Conservation (phyloP, 2,888 invertebrate species). For the Microctonus aethiopoides region DNA sequence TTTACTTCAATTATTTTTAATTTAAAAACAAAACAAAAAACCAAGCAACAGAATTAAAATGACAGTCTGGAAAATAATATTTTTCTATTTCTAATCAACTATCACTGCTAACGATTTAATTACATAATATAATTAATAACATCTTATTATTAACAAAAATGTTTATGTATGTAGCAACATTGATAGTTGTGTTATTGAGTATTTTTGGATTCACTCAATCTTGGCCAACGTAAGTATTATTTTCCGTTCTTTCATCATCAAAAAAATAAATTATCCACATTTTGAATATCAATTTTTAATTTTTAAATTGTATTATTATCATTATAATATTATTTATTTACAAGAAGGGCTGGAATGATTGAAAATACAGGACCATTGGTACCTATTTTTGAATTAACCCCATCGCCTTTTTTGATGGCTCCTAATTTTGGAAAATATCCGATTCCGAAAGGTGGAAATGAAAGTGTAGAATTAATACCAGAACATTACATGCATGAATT, state of each 20-base stretch:
- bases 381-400: neutral
- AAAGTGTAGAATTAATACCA: neutral
- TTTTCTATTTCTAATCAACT: neutral
- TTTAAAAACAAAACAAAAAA: neutral
- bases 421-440: neutral
- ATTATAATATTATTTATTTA: neutral
- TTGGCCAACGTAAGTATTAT: conserved; percentile 51
- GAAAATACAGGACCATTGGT: neutral
- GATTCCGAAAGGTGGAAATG: neutral
- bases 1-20: neutral
- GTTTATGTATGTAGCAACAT: conserved; percentile 48
- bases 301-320: neutral
- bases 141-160: too few relatives aligned
- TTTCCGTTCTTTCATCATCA: too few relatives aligned
- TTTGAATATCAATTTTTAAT: too few relatives aligned
- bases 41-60: neutral
- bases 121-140: conserved; percentile 29
- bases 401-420: neutral
- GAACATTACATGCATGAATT: neutral
- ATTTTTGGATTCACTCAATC: conserved; percentile 53
- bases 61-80: neutral
- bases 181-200: conserved; percentile 44
- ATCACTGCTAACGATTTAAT: conserved; percentile 27
- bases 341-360: neutral
- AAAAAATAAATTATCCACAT: neutral